Base-by-base conservation (phyloP, 2,888 invertebrate species). In the Ichneumoninae sp. region DNA sequence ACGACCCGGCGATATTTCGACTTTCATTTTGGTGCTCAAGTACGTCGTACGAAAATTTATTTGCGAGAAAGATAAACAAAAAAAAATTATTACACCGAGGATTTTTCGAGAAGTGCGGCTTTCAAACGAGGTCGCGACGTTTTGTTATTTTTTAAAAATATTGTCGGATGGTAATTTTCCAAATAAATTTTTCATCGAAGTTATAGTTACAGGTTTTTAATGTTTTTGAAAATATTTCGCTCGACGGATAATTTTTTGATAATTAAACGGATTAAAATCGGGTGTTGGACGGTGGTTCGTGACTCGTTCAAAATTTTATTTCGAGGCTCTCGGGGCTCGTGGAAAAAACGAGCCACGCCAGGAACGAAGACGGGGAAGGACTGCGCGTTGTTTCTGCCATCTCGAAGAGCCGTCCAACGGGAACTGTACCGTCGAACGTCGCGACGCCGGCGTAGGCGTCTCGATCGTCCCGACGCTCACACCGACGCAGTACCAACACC, bases 401-500 rank as follows among this genome's bases (percentile, higher is more conserved):
- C 92, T 93, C 91, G 91, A 91, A 90, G 90, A 91, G 91, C 90
- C 91, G 91, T 91, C 91, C 90, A 90, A 91, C 91, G 91, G 89
- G 92, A 92, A 93, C 93, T 93, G 93, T 92, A 91, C 92, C 90
- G 91, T 92, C 90, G 92, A 93, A 92, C 92, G 92, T 93, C 92
- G 92, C 92, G 92, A 92, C 92, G 93, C 89, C 90, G 91, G 92
- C 92, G 92, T 92, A 91, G 90, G 91, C 92, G 91, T 91, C 89
- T 74, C 79, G 71, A 65, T 74, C 68, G 66, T 30, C 22, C 57
- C 66, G 44, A 60, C 47, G 69, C 70, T 85, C 84, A 85, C 84
- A 86, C 77, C 40, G 54, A 79, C 75, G 16, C 66, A 80, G 74
- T 69, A 13, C 72, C 62, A 33, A 52, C 26, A 75, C 40, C 66